Conservation (phyloP, 2,888 invertebrate genomes). For the Xanthia togata region DNA sequence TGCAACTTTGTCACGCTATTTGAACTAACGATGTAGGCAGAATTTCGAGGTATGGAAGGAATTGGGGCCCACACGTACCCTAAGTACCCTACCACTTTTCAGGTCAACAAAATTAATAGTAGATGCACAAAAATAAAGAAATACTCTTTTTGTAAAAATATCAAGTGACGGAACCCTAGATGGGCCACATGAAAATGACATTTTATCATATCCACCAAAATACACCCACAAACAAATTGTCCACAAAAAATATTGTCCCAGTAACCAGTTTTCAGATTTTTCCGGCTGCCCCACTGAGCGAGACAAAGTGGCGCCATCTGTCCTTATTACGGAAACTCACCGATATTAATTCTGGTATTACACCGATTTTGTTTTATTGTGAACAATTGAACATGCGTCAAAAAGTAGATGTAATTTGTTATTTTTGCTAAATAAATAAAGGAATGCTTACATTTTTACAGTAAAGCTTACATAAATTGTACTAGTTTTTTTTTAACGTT, state of each 20-base stretch:
- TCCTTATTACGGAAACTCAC: constrained; percentile 71
- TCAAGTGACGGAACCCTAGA: not conserved
- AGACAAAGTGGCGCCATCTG: constrained; percentile 74
- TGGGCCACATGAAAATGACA: not conserved
- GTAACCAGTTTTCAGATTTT: constrained; percentile 62
- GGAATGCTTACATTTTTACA: constrained; percentile 9
- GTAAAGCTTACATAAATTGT: too few species aligned
- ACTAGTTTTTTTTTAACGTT: too few species aligned
- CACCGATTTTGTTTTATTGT: constrained; percentile 67
- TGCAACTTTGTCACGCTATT: constrained; percentile 45
- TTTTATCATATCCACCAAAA: not conserved
- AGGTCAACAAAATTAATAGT: not conserved
- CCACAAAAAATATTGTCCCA: constrained; percentile 26
- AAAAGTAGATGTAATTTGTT: constrained; percentile 44
- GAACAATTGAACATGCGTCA: constrained; percentile 60
- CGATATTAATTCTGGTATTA: constrained; percentile 76
- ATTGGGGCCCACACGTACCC: not conserved
- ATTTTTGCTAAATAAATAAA: constrained; percentile 40
- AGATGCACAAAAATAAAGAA: not conserved
- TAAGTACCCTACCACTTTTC: not conserved
- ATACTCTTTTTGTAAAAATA: too few species aligned
- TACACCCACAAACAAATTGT: constrained; percentile 17
- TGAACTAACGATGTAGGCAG: not conserved
- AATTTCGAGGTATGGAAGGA: not conserved
- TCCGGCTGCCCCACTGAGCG: constrained; percentile 66